Conservation (phyloP, 2,888 invertebrate species). For the Thymelicus acteon region DNA sequence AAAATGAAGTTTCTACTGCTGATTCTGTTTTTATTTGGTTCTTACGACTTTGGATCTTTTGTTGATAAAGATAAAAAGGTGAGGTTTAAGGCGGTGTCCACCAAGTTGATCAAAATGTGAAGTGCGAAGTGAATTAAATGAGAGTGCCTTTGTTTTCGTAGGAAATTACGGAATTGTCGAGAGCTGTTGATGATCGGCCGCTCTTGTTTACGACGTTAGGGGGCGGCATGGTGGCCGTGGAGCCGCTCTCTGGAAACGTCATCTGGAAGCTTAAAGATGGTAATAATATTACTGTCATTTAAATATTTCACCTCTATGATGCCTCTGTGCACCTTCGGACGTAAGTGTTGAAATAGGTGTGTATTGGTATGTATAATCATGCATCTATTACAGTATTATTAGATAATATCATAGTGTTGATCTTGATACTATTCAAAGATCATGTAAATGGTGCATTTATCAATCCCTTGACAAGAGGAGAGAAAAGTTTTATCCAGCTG, state of each 20-base stretch:
- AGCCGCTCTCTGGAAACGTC: conserved; percentile 92
- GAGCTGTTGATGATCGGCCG: conserved; percentile 88
- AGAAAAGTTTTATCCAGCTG: too few relatives aligned
- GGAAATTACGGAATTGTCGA: conserved; percentile 87
- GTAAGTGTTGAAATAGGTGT: neutral
- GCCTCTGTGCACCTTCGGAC: too few relatives aligned
- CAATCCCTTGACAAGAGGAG: too few relatives aligned
- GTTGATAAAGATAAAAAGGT: conserved; percentile 71
- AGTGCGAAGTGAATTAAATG: conserved; percentile 44
- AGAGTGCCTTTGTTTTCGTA: conserved; percentile 56
- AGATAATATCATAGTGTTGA: too few relatives aligned
- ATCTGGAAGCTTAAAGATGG: conserved; percentile 97
- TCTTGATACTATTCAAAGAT: too few relatives aligned
- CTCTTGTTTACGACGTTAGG: conserved; percentile 96
- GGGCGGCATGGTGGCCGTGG: conserved; percentile 96
- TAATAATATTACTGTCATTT: conserved; percentile 60
- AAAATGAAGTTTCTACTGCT: conserved; percentile 65
- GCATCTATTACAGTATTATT: too few relatives aligned
- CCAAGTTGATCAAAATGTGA: conserved; percentile 40
- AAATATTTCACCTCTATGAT: neutral
- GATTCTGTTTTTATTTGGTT: conserved; percentile 63
- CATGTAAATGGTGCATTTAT: too few relatives aligned
- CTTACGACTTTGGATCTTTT: conserved; percentile 61
- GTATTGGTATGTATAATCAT: too few relatives aligned
- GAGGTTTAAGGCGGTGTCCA: conserved; percentile 51